phyloP scores from a whole-genome alignment of 30 jellyfish, hydroid and myxozoan species.

The Cassiopea andromeda region DNA sequence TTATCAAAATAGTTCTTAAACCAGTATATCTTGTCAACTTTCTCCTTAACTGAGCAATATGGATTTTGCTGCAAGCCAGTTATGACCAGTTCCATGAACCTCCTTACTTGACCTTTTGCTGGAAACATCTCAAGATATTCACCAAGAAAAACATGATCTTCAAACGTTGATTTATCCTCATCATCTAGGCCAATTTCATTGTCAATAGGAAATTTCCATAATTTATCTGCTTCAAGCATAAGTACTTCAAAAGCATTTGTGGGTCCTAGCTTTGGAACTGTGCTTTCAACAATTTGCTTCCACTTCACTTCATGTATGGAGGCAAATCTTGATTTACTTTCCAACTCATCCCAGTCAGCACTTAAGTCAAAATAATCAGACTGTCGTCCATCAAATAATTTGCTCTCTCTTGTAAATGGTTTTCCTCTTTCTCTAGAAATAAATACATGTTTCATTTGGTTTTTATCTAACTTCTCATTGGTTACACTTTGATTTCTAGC shows the following conservation, averaged over 20 bases:
- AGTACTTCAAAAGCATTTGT: conserved; percentile 82
- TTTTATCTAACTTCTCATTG: neutral
- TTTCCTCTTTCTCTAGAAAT: neutral
- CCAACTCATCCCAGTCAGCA: neutral
- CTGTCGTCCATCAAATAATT: conserved; percentile 34
- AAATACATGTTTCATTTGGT: neutral
- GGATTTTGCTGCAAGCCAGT: conserved; percentile 98
- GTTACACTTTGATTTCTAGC: too few relatives aligned
- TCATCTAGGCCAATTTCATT: conserved; percentile 81
- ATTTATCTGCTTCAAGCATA: conserved; percentile 64
- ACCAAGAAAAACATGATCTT: conserved; percentile 90
- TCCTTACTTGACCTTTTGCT: conserved; percentile 65
- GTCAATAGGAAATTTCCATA: conserved; percentile 94
- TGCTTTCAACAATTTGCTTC: conserved; percentile 11
- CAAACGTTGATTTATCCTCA: conserved; percentile 82
- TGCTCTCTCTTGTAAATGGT: neutral
- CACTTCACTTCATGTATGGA: conserved; percentile 54
- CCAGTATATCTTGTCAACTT: conserved; percentile 79
- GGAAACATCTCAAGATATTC: conserved; percentile 89
- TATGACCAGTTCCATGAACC: conserved; percentile 91
- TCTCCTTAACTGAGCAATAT: conserved; percentile 79
- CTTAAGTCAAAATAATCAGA: conserved; percentile 41
- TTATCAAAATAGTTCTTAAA: conserved; percentile 84
- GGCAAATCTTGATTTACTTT: conserved; percentile 13
- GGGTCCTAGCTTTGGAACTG: conserved; percentile 71